Evolutionary conservation across 1,140 invertebrate species (phyloP), one percentile per base, ranked within the genome.

Genomic region (Habropoda laboriosa): DNA sequence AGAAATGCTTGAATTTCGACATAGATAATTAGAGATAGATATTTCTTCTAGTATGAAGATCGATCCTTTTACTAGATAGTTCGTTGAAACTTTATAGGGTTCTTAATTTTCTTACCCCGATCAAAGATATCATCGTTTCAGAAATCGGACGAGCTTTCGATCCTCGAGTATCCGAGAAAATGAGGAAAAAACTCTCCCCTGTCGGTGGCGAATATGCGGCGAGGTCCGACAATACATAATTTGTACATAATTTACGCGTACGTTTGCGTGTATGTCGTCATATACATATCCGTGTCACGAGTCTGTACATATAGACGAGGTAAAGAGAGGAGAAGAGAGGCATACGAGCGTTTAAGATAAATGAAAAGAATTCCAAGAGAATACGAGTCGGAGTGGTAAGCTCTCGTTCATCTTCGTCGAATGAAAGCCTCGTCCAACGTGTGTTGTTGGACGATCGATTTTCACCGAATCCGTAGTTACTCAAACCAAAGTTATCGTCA

Each of bases 281-380:
- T 85, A n/a, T n/a, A 90, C 89, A 90, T 90, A 90, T 90, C 89
- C 78, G 77, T 89, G 84, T 88, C 78, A 77, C 72, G 87, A 64
- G 45, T 81, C 60, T 89, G 89, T 90, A 90, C 60, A 90, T 89
- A 89, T 71, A 80, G 63, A 12, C 21, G 3, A n/a, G n/a, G n/a
- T n/a, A n/a, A n/a, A n/a, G n/a, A n/a, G n/a, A n/a, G 0, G 3
- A 42, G n/a, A n/a, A 55, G 47, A 21, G 7, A 27, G 21, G 32
- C 10, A 10, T 27, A 4, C 35, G 35, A 16, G 21, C 61, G 35
- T 64, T 21, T 8, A 10, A 51, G 13, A 3, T 18, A 35, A 49
- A 40, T 8, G 12, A 38, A 30, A 35, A 80, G n/a, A 38, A 30
- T 45, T 79, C 82, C 74, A 61, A 47, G 74, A 81, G 82, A 85